phyloP scores from a whole-genome alignment of 2,888 invertebrate species.

The Macrophya alboannulata region DNA sequence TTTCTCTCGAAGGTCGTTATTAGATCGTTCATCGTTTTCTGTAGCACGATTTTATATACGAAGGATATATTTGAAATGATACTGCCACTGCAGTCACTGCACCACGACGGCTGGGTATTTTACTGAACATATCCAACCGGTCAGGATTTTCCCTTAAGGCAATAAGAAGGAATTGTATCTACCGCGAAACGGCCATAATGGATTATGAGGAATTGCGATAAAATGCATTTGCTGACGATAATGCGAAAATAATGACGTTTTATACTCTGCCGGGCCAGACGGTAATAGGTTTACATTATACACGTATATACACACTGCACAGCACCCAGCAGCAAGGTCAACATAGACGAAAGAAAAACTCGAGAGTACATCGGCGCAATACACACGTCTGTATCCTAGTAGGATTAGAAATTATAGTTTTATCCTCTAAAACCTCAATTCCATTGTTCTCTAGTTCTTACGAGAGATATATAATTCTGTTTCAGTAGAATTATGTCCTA shows the following conservation, averaged over 20 bases:
- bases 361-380: neutral
- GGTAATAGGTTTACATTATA: neutral
- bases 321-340: neutral
- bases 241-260: constrained; percentile 46
- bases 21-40: neutral
- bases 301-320: neutral
- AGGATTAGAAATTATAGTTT: neutral
- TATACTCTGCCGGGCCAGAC: constrained; percentile 1
- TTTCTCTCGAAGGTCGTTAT: neutral
- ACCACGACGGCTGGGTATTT: neutral
- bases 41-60: neutral
- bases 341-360: neutral
- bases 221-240: constrained; percentile 46
- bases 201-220: constrained; percentile 48
- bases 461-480: too few relatives aligned
- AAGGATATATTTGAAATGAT: constrained; percentile 10
- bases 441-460: too few relatives aligned
- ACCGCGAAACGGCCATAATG: constrained; percentile 27
- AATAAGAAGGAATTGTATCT: neutral
- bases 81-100: too few relatives aligned
- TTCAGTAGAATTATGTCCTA: too few relatives aligned
- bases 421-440: too few relatives aligned
- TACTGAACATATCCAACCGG: neutral
- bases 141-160: constrained; percentile 1
- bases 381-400: too few relatives aligned